phyloP scores from a whole-genome alignment of 2,888 invertebrate species.

The Drosophila gaucha region DNA sequence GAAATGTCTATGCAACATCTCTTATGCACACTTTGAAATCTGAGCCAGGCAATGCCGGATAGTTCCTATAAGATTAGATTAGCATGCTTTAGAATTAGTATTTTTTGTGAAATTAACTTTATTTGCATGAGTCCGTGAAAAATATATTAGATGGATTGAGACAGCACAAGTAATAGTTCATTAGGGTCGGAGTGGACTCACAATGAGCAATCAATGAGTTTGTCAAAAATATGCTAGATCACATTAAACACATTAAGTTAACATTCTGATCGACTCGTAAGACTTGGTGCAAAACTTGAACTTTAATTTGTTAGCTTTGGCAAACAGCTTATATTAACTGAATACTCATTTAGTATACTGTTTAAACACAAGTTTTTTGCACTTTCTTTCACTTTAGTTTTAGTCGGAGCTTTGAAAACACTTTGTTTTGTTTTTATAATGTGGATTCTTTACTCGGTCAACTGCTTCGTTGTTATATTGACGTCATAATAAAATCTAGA shows the following conservation, averaged over 20 bases:
- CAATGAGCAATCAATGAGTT: slow-evolving; percentile 35
- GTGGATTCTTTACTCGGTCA: background rate
- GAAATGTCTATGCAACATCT: too few relatives aligned
- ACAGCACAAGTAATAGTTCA: slow-evolving; percentile 13
- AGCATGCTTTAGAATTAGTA: too few relatives aligned
- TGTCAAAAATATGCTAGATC: slow-evolving; percentile 24
- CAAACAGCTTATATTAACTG: slow-evolving; percentile 9
- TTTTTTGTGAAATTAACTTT: slow-evolving; percentile 2
- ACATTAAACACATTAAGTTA: slow-evolving; percentile 13
- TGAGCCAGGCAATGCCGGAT: too few relatives aligned
- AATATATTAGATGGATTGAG: slow-evolving; percentile 3
- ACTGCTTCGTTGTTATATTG: slow-evolving; percentile 4
- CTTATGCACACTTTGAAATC: too few relatives aligned
- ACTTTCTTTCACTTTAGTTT: background rate
- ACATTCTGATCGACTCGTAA: slow-evolving; percentile 8
- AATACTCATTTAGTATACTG: background rate
- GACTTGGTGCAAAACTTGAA: slow-evolving; percentile 3
- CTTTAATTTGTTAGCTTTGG: slow-evolving; percentile 32
- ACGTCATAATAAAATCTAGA: background rate
- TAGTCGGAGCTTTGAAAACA: background rate
- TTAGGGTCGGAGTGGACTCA: slow-evolving; percentile 12
- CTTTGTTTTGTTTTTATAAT: background rate
- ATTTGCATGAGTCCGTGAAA: slow-evolving; percentile 1
- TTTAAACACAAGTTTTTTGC: slow-evolving; percentile 3
- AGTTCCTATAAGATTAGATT: too few relatives aligned